These are phyloP conservation scores for Microctonus aethiopoides DNA, from an alignment of 2,888 invertebrate species.

Conservation along the genomic window DNA sequence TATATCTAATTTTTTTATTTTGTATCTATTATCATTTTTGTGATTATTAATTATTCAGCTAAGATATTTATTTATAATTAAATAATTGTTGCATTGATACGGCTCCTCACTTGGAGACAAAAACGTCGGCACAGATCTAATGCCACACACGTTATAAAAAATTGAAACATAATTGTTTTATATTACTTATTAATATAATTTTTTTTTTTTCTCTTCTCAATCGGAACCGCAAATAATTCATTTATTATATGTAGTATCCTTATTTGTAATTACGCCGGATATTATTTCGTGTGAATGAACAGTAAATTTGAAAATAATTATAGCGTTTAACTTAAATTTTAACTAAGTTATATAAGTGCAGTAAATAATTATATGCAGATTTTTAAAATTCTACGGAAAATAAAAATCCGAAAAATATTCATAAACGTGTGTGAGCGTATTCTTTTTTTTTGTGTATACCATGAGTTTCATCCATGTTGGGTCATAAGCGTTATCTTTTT, in stretches of 20 bases:
- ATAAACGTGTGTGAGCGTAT: background rate
- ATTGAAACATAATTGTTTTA: no score
- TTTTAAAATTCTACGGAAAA: background rate
- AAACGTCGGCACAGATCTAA: constrained; percentile 47
- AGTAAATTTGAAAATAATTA: background rate
- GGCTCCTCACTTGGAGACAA: constrained; percentile 36
- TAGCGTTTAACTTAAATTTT: background rate
- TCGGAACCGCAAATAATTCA: background rate
- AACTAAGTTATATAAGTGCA: background rate
- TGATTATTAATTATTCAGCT: constrained; percentile 5
- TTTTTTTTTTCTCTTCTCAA: background rate
- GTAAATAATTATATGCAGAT: background rate
- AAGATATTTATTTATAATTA: constrained; percentile 37
- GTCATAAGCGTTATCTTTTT: constrained; percentile 23
- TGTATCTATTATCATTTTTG: constrained; percentile 12
- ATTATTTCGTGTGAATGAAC: background rate
- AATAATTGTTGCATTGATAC: constrained; percentile 48
- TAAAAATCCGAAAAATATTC: background rate
- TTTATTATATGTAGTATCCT: background rate
- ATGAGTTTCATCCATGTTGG: background rate
- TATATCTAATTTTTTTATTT: constrained; percentile 21
- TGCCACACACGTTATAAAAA: constrained; percentile 38
- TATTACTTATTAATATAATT: background rate
- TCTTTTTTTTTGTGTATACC: background rate
- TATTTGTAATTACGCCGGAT: background rate